phyloP scores from a whole-genome alignment of 2,113 vertebrate species.

The Cynoglossus semilaevis region DNA sequence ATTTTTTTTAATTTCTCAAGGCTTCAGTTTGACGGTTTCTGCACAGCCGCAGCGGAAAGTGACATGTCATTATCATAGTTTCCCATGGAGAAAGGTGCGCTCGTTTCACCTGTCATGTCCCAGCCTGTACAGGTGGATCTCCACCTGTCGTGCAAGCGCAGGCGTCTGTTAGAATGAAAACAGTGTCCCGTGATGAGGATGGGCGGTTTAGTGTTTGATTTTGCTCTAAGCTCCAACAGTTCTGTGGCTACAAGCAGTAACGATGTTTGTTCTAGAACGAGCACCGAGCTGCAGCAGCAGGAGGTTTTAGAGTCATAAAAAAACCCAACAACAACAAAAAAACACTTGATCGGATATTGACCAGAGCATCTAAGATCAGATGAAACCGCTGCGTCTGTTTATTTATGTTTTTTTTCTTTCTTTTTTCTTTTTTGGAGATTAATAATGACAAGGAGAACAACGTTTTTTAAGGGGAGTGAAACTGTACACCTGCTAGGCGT shows the following conservation, averaged over 20 bases:
- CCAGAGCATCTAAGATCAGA: too few species aligned
- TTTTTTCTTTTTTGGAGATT: slow-evolving; percentile 32
- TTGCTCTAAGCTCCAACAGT: slow-evolving; percentile 54
- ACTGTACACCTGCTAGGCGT: slow-evolving; percentile 81
- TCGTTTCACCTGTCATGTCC: slow-evolving; percentile 74
- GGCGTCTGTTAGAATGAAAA: slow-evolving; percentile 44
- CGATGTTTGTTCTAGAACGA: slow-evolving; percentile 63
- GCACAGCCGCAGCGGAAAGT: neutral
- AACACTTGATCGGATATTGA: too few species aligned
- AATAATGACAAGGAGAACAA: slow-evolving; percentile 54
- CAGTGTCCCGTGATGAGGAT: slow-evolving; percentile 38
- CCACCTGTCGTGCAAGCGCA: slow-evolving; percentile 72
- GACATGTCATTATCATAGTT: slow-evolving; percentile 32
- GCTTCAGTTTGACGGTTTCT: too few species aligned
- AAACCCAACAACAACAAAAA: too few species aligned
- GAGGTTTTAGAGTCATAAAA: neutral
- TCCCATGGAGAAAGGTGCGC: slow-evolving; percentile 51
- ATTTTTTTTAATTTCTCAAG: too few species aligned
- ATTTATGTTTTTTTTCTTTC: neutral
- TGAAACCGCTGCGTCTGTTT: neutral
- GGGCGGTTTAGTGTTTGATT: slow-evolving; percentile 66
- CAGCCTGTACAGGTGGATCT: slow-evolving; percentile 76
- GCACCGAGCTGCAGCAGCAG: slow-evolving; percentile 11
- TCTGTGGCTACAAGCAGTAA: slow-evolving; percentile 41
- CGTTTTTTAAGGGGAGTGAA: slow-evolving; percentile 71